Evolutionary conservation across 2,113 vertebrate genomes (phyloP).

Genomic region (Scartelaos histophorus): DNA sequence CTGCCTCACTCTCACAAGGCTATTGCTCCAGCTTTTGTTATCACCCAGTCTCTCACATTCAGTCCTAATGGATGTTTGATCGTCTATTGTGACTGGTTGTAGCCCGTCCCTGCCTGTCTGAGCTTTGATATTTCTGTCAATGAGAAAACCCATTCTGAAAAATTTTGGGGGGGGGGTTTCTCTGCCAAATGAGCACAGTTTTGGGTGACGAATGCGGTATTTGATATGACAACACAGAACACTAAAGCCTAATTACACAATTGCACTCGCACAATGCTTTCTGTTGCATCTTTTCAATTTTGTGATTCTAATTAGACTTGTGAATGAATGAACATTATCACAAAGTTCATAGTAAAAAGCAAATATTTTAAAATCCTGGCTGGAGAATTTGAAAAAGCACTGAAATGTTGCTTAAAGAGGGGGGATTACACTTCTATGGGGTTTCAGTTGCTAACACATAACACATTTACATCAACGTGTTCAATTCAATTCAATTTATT

Average conservation of each 20-base stretch:
- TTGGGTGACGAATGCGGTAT: neutral
- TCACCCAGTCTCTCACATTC: constrained; percentile 8
- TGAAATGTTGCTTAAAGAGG: too few species aligned
- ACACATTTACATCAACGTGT: too few species aligned
- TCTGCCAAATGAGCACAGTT: neutral
- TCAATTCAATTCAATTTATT: too few species aligned
- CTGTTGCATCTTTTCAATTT: neutral
- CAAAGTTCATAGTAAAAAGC: too few species aligned
- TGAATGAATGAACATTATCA: neutral
- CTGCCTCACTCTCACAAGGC: constrained; percentile 28
- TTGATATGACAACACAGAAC: neutral
- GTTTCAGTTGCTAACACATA: too few species aligned
- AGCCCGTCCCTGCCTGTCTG: constrained; percentile 9
- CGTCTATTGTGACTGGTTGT: constrained; percentile 20
- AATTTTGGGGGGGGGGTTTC: neutral
- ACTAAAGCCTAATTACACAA: neutral
- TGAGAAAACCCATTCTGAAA: neutral
- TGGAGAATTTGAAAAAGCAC: neutral
- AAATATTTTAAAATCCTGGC: too few species aligned
- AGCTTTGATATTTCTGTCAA: constrained; percentile 13
- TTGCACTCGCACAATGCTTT: neutral
- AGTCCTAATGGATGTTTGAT: constrained; percentile 19
- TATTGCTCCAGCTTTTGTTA: constrained; percentile 28
- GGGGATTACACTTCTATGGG: too few species aligned
- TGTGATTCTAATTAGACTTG: neutral